Conservation (phyloP, 2,113 vertebrate species). For the Grantiella picta region DNA sequence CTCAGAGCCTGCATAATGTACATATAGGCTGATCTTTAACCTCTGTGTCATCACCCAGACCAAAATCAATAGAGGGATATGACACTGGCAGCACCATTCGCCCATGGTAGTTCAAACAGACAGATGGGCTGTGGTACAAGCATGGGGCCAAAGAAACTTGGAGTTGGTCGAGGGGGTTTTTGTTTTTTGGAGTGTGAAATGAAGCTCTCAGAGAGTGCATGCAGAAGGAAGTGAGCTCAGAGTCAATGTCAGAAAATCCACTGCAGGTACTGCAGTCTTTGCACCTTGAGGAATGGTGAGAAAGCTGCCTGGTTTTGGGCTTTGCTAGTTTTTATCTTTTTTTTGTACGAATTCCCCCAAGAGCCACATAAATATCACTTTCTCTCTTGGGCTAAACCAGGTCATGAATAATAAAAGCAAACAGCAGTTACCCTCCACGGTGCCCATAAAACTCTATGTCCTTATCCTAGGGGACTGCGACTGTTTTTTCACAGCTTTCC, state of each 20-base stretch:
- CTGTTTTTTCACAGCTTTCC: not conserved
- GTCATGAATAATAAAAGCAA: constrained; percentile 18
- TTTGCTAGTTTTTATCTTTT: not conserved
- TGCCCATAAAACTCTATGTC: not conserved
- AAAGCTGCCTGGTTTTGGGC: not conserved
- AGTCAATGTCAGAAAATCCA: not conserved
- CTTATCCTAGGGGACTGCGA: not conserved
- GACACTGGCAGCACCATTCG: constrained; percentile 28
- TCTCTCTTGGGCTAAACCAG: not conserved
- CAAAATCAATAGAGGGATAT: constrained; percentile 46
- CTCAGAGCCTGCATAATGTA: constrained; percentile 42
- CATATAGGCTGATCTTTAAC: constrained; percentile 48
- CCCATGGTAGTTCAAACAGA: constrained; percentile 3
- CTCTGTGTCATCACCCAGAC: constrained; percentile 34
- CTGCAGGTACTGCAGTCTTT: not conserved
- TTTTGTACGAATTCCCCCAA: not conserved
- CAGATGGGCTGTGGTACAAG: constrained; percentile 30
- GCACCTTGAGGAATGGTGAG: not conserved
- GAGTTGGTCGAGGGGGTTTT: fast-evolving
- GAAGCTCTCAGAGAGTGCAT: not conserved
- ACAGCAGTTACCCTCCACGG: not conserved
- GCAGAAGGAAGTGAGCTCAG: not conserved
- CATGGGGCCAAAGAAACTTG: not conserved
- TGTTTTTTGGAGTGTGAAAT: not conserved
- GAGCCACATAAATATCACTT: not conserved